A percentile compares a stretch with the other conserved stretches of the same genome.
Conservation (phyloP, 2,797 vertebrate species). For the Poeciliopsis gracilis region DNA sequence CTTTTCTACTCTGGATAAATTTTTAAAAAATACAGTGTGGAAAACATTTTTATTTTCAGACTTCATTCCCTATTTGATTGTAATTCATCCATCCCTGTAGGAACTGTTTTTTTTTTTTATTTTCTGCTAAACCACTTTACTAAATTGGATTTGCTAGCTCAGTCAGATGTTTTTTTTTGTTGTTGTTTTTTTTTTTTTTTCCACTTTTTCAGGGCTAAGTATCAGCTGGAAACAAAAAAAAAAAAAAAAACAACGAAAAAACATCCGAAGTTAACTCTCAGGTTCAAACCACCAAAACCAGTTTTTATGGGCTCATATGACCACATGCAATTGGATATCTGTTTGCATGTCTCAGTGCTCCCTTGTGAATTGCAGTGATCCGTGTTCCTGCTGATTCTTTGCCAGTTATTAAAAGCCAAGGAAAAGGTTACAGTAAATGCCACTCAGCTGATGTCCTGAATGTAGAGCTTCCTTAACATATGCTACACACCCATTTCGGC, state of each 20-base stretch:
- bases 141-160: slow-evolving; percentile 15
- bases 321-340: slow-evolving; percentile 14
- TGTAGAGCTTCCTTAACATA: slow-evolving; percentile 31
- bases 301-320: slow-evolving; percentile 30
- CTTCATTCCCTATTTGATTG: not conserved
- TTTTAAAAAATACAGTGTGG: not conserved
- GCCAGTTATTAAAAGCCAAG: slow-evolving; percentile 66
- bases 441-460: slow-evolving; percentile 59
- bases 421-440: slow-evolving; percentile 76
- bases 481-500: slow-evolving; percentile 17
- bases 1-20: not conserved
- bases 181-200: not conserved
- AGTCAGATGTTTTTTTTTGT: not conserved
- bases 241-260: not conserved
- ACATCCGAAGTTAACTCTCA: not conserved
- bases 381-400: slow-evolving; percentile 60
- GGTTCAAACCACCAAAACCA: slow-evolving; percentile 9
- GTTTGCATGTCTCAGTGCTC: slow-evolving; percentile 51
- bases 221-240: not conserved
- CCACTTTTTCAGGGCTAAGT: slow-evolving; percentile 17
- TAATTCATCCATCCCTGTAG: not conserved
- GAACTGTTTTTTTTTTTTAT: not conserved
- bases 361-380: slow-evolving; percentile 68
- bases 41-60: not conserved
- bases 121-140: not conserved